phyloP scores from a whole-genome alignment of 2,113 vertebrate genomes.

The Nyctibius bracteatus region DNA sequence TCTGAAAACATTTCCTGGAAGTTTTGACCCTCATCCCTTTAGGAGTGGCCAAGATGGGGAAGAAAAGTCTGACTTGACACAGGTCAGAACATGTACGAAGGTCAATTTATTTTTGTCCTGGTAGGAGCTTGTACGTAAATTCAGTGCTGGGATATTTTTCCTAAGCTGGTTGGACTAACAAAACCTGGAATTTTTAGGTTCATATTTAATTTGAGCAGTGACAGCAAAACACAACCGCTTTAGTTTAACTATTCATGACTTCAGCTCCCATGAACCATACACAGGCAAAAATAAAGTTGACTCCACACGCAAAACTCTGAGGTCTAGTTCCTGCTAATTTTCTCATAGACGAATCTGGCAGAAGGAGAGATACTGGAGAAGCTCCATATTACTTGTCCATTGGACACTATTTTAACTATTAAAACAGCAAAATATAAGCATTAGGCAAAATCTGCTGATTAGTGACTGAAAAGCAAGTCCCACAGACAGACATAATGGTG shows the following conservation, averaged over 20 bases:
- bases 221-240: not conserved
- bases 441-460: not conserved
- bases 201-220: not conserved
- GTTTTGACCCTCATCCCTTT: not conserved
- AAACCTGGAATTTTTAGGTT: not conserved
- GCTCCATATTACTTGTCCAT: not conserved
- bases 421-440: not conserved
- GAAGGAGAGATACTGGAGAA: not conserved
- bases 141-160: not conserved
- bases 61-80: not conserved
- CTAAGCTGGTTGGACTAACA: not conserved
- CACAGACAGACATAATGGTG: not conserved
- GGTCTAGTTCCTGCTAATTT: not conserved
- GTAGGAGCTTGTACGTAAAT: not conserved
- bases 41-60: not conserved
- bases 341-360: not conserved
- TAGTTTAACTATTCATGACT: not conserved
- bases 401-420: not conserved
- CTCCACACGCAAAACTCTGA: not conserved
- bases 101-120: not conserved
- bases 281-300: not conserved
- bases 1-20: not conserved
- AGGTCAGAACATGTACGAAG: not conserved
- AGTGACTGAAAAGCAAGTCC: not conserved
- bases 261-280: not conserved